Base-by-base conservation (phyloP, 2,113 vertebrate genomes). In the Anarhynchus alexandrinus region DNA sequence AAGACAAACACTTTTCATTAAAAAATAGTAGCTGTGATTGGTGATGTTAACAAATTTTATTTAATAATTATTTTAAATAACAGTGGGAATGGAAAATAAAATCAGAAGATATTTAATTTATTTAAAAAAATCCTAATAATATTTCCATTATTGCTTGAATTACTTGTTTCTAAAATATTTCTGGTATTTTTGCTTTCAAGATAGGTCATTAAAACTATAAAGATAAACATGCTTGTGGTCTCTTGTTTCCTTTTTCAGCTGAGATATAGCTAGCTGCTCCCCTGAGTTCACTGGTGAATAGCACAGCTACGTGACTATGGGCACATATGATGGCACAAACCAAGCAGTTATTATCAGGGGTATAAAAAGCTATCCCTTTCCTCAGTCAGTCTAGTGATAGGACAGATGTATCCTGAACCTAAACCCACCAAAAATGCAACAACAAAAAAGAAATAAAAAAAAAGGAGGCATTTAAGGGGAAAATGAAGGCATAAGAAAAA, bases 321-420 rank as follows among this genome's bases (percentile, higher is more conserved):
- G 32, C 32, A 64, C 9, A 4, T 27, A 13, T 1, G 14, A 58
- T 18, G 34, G 20, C 38, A 79, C 18, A 85, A 74, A 42, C 5
- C 7, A 79, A 71, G 42, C 0, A 23, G 5, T 45, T 86, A 55
- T 3, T 17, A 25, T 0, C 12, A 19, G 47, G 2, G 0, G 1
- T 67, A 45, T 23, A 26, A 67, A 84, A 61, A 70, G 1, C 13
- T 72, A 9, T 29, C 2, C 4, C 3, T 86, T 76, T 54, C 16
- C 4, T 82, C 6, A 12, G 11, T 38, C 71, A 22, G 17, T 64
- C 15, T 72, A 72, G 15, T 49, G 21, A 54, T 26, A 78, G 2
- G 21, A 59, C 4, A 65, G 13, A 74, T 27, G 7, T 54, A 43
- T 42, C 15, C 3, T 67, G 27, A 67, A 58, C 6, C 2, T 58